Base-by-base conservation (phyloP, 2,113 vertebrate species). In the Lonchura striata region DNA sequence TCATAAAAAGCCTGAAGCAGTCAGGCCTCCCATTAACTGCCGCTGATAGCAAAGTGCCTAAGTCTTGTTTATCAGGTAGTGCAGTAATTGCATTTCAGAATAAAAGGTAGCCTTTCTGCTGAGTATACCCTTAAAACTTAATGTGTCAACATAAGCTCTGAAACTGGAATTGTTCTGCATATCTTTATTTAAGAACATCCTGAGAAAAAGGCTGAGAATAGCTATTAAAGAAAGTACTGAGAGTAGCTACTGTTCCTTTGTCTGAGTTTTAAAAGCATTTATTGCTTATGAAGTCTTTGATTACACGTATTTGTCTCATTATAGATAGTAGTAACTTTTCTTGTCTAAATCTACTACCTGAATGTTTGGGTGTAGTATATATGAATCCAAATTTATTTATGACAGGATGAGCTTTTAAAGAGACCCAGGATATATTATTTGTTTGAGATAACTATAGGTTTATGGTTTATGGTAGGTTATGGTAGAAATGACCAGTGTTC, bases 11-110 rank as follows among this genome's bases (percentile, higher is more conserved):
- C 94, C 78, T 80, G 66, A 76, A 85, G 95, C 90, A 80, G 28
- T 49, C 85, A 93, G 66, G 70, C 66, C 63, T 95, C 39, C 61
- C 70, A 93, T 96, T 92, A 92, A 50, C 70, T 85, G 57, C 41
- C 87, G 65, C 78, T 76, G 78, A 71, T 90, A 91, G 61, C 76
- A 65, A 93, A 93, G 22, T 91, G 49, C 57, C 49, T 4, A 49
- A 20, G 44, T 31, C 70, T 85, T 82, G 44, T 75, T 91, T 90
- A 56, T 76, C 82, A 79, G 6, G 0, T 49, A 84, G 24, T 56
- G 23, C 37, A 68, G 44, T 93, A 90, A 94, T 93, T 85, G 59
- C 20, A 85, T 96, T 93, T 91, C 44, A 44, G 88, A 90, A 79
- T 25, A 64, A 84, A 86, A 87, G 18, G 33, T 11, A 78, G 49